These are phyloP conservation scores for Mesorhabditis belari DNA, from an alignment of 2,888 invertebrate species.

Conservation along the genomic window DNA sequence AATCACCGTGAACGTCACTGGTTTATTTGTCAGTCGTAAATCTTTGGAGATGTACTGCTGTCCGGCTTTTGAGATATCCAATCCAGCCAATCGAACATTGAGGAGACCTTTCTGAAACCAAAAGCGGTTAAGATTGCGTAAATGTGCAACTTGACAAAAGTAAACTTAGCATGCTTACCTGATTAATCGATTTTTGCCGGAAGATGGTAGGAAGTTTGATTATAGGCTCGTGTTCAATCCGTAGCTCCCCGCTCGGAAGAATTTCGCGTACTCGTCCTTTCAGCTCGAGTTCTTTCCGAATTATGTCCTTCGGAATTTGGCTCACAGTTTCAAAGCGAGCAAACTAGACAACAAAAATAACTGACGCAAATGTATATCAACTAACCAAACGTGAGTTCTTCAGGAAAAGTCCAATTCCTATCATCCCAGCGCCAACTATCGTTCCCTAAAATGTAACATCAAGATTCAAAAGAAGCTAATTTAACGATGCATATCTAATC, in stretches of 20 bases:
- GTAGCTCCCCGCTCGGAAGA: conserved; percentile 38
- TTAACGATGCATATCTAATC: neutral
- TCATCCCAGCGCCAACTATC: conserved; percentile 44
- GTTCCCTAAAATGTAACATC: conserved; percentile 36
- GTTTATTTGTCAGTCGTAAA: conserved; percentile 38
- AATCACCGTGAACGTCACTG: conserved; percentile 46
- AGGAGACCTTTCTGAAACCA: conserved; percentile 37
- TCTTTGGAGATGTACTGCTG: conserved; percentile 43
- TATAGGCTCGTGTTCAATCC: conserved; percentile 47
- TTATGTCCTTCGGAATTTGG: conserved; percentile 50
- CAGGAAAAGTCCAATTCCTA: conserved; percentile 42
- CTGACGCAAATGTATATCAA: neutral
- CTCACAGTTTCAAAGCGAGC: conserved; percentile 47
- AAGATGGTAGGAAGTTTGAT: conserved; percentile 40
- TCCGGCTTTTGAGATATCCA: conserved; percentile 48
- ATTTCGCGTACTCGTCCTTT: conserved; percentile 43
- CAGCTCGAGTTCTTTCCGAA: conserved; percentile 46
- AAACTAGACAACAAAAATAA: conserved; percentile 31
- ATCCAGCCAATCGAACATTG: conserved; percentile 44
- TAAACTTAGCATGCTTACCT: conserved; percentile 3
- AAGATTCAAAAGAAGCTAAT: neutral
- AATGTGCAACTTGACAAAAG: neutral
- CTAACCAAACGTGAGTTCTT: conserved; percentile 47
- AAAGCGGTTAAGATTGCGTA: neutral
- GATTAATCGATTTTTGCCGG: conserved; percentile 21